phyloP scores from a whole-genome alignment of 1,140 invertebrate species.

The Diuraphis noxia region DNA sequence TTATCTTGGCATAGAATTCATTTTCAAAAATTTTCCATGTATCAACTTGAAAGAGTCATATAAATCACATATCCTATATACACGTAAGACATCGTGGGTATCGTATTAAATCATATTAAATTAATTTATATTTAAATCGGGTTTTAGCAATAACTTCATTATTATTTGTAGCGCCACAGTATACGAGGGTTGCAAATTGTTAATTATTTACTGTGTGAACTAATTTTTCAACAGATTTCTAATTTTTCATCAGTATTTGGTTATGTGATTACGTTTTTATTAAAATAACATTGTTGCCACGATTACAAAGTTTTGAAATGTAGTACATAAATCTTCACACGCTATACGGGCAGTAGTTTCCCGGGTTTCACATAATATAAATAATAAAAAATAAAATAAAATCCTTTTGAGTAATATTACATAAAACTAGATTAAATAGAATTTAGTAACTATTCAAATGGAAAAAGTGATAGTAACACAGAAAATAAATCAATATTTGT shows the following conservation, averaged over 20 bases:
- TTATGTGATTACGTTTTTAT: not conserved
- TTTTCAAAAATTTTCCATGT: not conserved
- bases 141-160: not conserved
- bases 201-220: not conserved
- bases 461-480: not conserved
- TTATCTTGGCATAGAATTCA: not conserved
- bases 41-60: not conserved
- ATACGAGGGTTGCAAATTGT: not conserved
- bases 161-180: not conserved
- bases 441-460: not conserved
- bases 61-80: too few relatives aligned
- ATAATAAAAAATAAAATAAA: not conserved
- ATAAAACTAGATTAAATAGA: not conserved
- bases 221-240: not conserved
- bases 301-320: not conserved
- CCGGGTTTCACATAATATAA: not conserved
- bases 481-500: constrained; percentile 11
- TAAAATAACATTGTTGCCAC: not conserved
- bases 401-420: not conserved
- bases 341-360: not conserved
- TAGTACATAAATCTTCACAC: not conserved
- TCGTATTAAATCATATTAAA: not conserved
- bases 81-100: not conserved
- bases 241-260: not conserved
- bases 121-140: not conserved